Evolutionary conservation across 2,113 vertebrate genomes (phyloP), one percentile per base, ranked within the genome.

Genomic region (Chaetodon trifascialis): DNA sequence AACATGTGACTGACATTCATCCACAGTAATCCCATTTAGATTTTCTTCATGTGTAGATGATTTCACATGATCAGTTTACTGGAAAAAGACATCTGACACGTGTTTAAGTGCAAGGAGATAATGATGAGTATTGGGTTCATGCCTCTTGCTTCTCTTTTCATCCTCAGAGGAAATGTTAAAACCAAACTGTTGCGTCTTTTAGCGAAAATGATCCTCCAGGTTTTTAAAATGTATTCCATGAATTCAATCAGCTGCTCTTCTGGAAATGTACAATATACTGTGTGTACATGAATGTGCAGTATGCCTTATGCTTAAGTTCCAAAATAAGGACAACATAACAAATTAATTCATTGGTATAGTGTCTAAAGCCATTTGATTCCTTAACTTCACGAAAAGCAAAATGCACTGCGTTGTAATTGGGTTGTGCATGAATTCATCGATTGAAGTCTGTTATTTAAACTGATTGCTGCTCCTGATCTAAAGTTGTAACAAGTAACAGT

Each of bases 1-100:
- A 58, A 58, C 30, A 73, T 65, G 19, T 60, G 19, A 38, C 56
- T 11, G 67, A 9, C n/a, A 62, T 56, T 71, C 42, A 65, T 68
- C 25, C 23, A 17, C 49, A 46, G 10, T 73, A 49, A 80, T 77
- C 67, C 42, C 7, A 44, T 88, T 73, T 73, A 60, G 9, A 68
- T 69, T 74, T 38, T 25, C 25, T n/a, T 62, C 11, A 36, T 42
- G 6, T 46, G 17, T 3, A 21, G 12, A 55, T 79, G 54, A 79
- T 14, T 30, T 88, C 74, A 71, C 36, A 59, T 44, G 8, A 4
- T 16, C 55, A 38, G 15, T 67, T 69, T 4, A 68, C 52, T 36
- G 44, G 4, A n/a, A 23, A 23, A 56, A 56, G 19, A 55, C 21
- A 56, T 7, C 7, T 34, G 17, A 60, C 23, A 34, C 25, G 23